phyloP scores from a whole-genome alignment of 2,113 vertebrate species.

The Dermatemys mawii region DNA sequence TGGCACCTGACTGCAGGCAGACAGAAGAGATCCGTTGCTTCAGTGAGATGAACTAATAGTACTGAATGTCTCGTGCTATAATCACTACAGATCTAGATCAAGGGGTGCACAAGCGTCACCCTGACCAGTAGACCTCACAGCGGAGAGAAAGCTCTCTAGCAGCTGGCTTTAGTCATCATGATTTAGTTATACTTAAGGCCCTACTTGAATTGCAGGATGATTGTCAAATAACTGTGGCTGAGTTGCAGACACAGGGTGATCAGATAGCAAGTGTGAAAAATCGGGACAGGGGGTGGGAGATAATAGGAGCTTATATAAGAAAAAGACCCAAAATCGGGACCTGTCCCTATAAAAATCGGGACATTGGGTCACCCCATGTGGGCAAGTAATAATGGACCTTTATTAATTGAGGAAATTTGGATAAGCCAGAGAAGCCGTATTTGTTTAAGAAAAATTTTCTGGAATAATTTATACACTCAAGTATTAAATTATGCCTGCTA shows the following conservation, averaged over 20 bases:
- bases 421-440: neutral
- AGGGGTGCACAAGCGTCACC: neutral
- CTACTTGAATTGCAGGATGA: neutral
- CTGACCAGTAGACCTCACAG: neutral
- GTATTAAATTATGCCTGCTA: neutral
- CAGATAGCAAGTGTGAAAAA: too few species aligned
- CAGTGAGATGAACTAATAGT: neutral
- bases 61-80: neutral
- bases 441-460: neutral
- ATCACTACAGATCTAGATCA: neutral
- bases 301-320: too few species aligned
- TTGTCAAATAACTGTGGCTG: neutral
- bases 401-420: neutral
- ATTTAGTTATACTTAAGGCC: neutral
- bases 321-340: too few species aligned
- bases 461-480: neutral
- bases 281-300: too few species aligned
- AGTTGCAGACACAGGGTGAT: too few species aligned
- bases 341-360: too few species aligned
- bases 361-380: too few species aligned
- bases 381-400: neutral
- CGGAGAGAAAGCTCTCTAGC: neutral
- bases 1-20: neutral
- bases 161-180: neutral
- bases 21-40: neutral